Evolutionary conservation across 2,888 invertebrate species (phyloP), one percentile per base, ranked within the genome.

Genomic region (Ethmia dodecea): DNA sequence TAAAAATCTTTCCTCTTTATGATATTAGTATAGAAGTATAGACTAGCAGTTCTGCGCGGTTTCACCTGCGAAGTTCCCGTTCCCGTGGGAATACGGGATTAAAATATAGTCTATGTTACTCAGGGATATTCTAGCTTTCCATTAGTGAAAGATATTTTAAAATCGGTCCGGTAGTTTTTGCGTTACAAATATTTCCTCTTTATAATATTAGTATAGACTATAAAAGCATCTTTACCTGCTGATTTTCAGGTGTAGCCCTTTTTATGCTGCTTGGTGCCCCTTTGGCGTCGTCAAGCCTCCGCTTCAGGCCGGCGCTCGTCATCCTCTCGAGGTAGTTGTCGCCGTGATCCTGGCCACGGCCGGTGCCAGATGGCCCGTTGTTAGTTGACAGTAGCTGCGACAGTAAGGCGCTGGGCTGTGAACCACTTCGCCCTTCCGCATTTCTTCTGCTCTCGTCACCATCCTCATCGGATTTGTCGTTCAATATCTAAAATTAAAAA

Each of bases 391-490:
- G 60, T 44, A 80, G 56, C 49, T 89, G 89, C 1, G 89, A 88
- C 41, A 89, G 74, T 15, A 90, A 64, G 33, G 88, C 90, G 52
- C 89, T 88, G 31, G 81, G 78, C 68, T 88, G 70, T 48, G 87
- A 51, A 6, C 60, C 47, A 15, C 57, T 54, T 15, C 73, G 63
- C 10, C 73, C 74, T 11, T 53, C 57, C 10, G 66, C 57, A 48
- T 70, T 76, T 55, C 75, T 87, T 51, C 88, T 84, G 47, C 79
- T 79, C 43, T 92, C 92, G 38, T 90, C 88, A 44, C 91, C 90
- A 50, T 94, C 94, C 51, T 94, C 93, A 54, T 94, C 94, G 40
- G 90, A 92, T 74, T 93, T 94, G 47, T 94, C 93, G 64, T 94
- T 95, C 44, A 95, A 83, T 70, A 95, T 89, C 93, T 94, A 20